These are phyloP conservation scores for Molanna angustata DNA, from an alignment of 2,888 invertebrate genomes.

Conservation along the genomic window DNA sequence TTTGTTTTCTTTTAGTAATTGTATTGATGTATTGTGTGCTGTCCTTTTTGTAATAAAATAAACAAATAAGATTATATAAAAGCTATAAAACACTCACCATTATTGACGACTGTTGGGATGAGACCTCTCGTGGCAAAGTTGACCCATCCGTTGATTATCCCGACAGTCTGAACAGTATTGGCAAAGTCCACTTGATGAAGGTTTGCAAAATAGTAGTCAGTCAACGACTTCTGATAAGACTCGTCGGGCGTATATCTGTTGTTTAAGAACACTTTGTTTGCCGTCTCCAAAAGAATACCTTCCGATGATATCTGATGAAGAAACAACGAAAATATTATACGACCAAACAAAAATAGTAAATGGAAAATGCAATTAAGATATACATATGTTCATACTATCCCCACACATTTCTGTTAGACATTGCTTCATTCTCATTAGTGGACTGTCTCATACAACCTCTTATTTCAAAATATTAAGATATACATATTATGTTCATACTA, in stretches of 20 bases:
- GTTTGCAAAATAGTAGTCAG: slow-evolving; percentile 51
- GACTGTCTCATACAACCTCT: too few relatives aligned
- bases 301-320: slow-evolving; percentile 40
- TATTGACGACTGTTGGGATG: slow-evolving; percentile 53
- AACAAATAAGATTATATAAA: neutral
- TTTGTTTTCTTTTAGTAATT: too few relatives aligned
- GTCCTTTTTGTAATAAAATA: too few relatives aligned
- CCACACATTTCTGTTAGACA: too few relatives aligned
- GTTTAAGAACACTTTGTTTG: slow-evolving; percentile 53
- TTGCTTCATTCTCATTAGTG: too few relatives aligned
- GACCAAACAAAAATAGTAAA: too few relatives aligned
- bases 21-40: too few relatives aligned
- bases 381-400: too few relatives aligned
- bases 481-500: too few relatives aligned
- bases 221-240: slow-evolving; percentile 47
- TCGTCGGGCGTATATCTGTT: slow-evolving; percentile 43
- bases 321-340: neutral
- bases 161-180: slow-evolving; percentile 43
- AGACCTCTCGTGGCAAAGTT: slow-evolving; percentile 53
- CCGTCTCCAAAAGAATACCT: slow-evolving; percentile 44
- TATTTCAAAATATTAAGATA: too few relatives aligned
- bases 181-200: slow-evolving; percentile 52
- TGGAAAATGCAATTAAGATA: too few relatives aligned
- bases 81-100: slow-evolving; percentile 46
- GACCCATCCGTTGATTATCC: slow-evolving; percentile 61